Evolutionary conservation across 2,888 invertebrate species (phyloP), one percentile per base, ranked within the genome.

Genomic region (Ornithoptera alexandrae): DNA sequence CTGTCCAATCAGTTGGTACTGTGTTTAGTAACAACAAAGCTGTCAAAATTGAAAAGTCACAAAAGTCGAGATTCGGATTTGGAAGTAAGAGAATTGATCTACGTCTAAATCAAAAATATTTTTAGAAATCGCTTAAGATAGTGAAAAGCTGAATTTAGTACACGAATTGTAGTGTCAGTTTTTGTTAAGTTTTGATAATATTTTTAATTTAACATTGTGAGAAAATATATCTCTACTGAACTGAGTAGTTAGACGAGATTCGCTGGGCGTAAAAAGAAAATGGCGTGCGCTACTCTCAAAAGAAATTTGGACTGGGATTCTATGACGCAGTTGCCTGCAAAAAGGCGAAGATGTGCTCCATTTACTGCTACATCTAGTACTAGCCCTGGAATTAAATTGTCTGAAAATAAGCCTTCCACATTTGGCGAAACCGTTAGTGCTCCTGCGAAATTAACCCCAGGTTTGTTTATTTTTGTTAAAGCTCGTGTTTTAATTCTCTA

Each of bases 241-340:
- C 84, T 78, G 77, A 82, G 79, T 84, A 81, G 77, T 76, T 79
- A 83, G 84, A 84, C 84, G 87, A 88, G 87, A 84, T 93, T 94
- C 90, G 88, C 88, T 94, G 93, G 93, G 94, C 93, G 93, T 93
- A 93, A 88, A 91, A 94, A 90, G 90, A 95, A 94, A 94, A 99
- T 99, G 98, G 98, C 98, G 94, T 98, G 98, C 94, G 98, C 98
- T 93, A 98, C 98, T 84, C 94, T 98, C 77, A 98, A 98, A 94
- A 95, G 98, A 90, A 96, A 96, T 87, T 94, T 98, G 85, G 98
- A 98, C 89, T 98, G 98, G 95, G 98, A 98, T 93, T 96, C 98
- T 76, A 95, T 98, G 90, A 96, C 96, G 85, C 96, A 96, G 84
- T 93, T 97, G 82, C 97, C 98, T 71, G 95, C 96, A 46, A 98